These are phyloP conservation scores for Perognathus longimembris DNA, from an alignment of 2,113 vertebrate species.

Conservation along the genomic window DNA sequence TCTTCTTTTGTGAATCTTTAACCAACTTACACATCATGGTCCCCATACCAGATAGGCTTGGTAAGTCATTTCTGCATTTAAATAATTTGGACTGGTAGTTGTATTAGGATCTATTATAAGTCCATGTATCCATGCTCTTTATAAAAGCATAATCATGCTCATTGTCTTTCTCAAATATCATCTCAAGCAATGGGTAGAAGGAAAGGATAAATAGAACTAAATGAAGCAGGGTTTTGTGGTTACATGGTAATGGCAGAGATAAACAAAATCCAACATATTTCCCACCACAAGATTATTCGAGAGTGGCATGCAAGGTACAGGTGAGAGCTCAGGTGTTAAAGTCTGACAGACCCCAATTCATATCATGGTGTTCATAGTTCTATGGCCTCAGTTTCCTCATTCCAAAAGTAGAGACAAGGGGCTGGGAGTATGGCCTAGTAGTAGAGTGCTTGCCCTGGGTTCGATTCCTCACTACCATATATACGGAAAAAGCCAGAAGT, in stretches of 20 bases:
- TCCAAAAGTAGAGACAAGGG: background rate
- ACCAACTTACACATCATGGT: no score
- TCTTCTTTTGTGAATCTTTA: background rate
- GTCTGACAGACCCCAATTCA: background rate
- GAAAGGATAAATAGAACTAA: background rate
- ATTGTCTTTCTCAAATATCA: background rate
- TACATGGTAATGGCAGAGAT: background rate
- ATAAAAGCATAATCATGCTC: background rate
- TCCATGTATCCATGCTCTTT: background rate
- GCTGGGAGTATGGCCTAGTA: no score
- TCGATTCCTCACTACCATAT: no score
- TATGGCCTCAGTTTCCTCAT: background rate
- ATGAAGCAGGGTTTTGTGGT: background rate
- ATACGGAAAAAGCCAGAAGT: no score
- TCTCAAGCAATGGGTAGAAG: background rate
- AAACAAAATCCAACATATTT: background rate
- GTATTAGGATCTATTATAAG: background rate
- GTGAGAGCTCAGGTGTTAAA: background rate
- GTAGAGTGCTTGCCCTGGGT: no score
- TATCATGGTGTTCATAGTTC: background rate
- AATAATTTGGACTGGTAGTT: background rate
- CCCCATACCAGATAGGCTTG: background rate
- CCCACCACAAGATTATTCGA: background rate
- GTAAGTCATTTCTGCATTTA: background rate
- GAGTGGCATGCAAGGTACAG: accelerated